Percentiles rank a stretch among this genome's conserved stretches.
These are phyloP conservation scores for Cossypha heuglini DNA, from an alignment of 2,797 vertebrate genomes.

Conservation along the genomic window DNA sequence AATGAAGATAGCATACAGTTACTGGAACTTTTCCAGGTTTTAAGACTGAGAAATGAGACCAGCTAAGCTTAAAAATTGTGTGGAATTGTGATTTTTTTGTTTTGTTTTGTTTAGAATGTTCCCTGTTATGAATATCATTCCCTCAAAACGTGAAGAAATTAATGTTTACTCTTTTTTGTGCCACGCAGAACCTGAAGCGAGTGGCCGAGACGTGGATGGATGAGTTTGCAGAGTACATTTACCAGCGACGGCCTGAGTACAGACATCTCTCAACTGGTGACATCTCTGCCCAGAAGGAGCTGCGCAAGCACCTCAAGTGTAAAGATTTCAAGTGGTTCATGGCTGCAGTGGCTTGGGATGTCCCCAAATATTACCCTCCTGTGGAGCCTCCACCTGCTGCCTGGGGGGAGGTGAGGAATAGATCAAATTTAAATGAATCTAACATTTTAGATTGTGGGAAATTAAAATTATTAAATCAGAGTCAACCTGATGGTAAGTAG, in stretches of 20 bases:
- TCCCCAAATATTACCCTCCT: slow-evolving; percentile 87
- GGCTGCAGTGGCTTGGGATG: slow-evolving; percentile 88
- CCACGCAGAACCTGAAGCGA: slow-evolving; percentile 84
- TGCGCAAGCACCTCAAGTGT: slow-evolving; percentile 86
- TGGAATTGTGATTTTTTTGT: neutral
- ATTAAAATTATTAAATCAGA: neutral
- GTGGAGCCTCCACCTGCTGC: slow-evolving; percentile 86
- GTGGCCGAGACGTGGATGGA: slow-evolving; percentile 93
- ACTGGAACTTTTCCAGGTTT: neutral
- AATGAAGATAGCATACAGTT: neutral
- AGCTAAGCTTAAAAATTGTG: neutral
- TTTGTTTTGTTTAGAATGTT: neutral
- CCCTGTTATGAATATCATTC: neutral
- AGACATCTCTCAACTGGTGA: slow-evolving; percentile 88
- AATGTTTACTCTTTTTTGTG: slow-evolving; percentile 5
- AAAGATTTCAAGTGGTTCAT: slow-evolving; percentile 93
- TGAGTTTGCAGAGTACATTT: slow-evolving; percentile 88
- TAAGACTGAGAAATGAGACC: neutral
- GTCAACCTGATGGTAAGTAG: neutral
- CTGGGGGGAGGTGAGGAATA: slow-evolving; percentile 85
- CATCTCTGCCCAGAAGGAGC: slow-evolving; percentile 85
- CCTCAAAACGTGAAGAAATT: neutral
- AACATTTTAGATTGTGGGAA: neutral
- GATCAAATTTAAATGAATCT: neutral
- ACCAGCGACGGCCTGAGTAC: slow-evolving; percentile 88